Percentiles rank a stretch among this genome's conserved stretches.
Conservation (phyloP, 2,113 vertebrate genomes). For the Tragelaphus scriptus region DNA sequence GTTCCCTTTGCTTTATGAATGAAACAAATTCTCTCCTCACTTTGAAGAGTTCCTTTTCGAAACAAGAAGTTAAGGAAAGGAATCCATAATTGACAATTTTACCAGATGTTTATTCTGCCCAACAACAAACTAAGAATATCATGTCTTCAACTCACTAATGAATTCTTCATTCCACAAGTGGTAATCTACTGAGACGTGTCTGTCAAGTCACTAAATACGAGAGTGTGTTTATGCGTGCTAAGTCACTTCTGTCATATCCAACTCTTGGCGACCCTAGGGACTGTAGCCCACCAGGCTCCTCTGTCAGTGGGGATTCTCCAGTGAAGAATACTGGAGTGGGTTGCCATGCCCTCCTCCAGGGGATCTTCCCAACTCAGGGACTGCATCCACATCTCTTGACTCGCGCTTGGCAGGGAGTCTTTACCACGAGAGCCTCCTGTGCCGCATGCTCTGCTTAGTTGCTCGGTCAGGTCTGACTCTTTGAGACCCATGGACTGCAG, state of each 20-base stretch:
- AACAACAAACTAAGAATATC: background rate
- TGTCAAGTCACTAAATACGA: too few relatives aligned
- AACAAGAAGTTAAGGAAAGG: background rate
- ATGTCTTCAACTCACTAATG: background rate
- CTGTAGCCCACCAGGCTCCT: background rate
- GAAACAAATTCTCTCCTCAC: background rate
- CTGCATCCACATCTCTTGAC: too few relatives aligned
- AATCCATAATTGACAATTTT: background rate
- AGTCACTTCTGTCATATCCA: background rate
- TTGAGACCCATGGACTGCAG: too few relatives aligned
- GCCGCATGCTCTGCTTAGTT: too few relatives aligned
- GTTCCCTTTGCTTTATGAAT: background rate
- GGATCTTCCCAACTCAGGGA: background rate
- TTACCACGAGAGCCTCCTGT: too few relatives aligned
- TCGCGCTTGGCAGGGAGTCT: too few relatives aligned
- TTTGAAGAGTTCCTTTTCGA: background rate
- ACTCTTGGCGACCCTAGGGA: fast-evolving
- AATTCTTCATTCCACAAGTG: background rate
- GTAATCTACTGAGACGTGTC: background rate
- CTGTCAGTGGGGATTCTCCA: background rate
- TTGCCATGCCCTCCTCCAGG: background rate
- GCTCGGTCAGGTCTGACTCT: too few relatives aligned
- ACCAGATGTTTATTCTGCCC: background rate
- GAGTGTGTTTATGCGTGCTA: too few relatives aligned
- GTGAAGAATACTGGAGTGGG: background rate